A percentile compares a stretch with the other conserved stretches of the same genome.
Conservation (phyloP, 2,888 invertebrate genomes). For the Arctia plantaginis region DNA sequence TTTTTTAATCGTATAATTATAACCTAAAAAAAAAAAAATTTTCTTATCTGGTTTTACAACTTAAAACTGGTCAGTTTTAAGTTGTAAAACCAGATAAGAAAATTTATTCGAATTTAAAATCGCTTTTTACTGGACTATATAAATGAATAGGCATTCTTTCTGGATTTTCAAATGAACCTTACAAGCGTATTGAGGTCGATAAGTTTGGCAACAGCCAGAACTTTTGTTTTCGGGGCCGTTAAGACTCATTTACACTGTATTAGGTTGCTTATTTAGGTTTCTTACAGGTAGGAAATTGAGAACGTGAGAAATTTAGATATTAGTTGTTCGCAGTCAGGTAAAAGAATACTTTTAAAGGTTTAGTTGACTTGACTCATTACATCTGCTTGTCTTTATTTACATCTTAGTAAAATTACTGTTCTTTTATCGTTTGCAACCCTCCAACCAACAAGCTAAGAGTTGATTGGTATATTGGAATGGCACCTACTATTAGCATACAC, state of each 20-base stretch:
- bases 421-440: too few species aligned
- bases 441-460: too few species aligned
- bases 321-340: background rate
- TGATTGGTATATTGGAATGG: too few species aligned
- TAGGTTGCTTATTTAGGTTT: slow-evolving; percentile 13
- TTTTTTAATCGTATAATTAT: too few species aligned
- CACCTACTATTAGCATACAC: too few species aligned
- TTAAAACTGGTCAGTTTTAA: too few species aligned
- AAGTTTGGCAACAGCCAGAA: slow-evolving; percentile 19
- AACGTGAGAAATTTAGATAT: background rate
- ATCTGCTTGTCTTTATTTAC: background rate
- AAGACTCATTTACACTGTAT: slow-evolving; percentile 18
- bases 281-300: background rate
- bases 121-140: too few species aligned
- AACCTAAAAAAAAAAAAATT: too few species aligned
- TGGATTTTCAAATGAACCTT: background rate
- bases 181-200: slow-evolving; percentile 21
- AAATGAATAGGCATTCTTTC: background rate
- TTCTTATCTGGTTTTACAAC: too few species aligned
- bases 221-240: slow-evolving; percentile 23
- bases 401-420: background rate
- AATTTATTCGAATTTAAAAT: too few species aligned
- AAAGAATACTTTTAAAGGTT: background rate
- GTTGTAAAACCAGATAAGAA: too few species aligned
- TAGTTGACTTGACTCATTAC: background rate